Evolutionary conservation across 2,888 invertebrate genomes (phyloP), one percentile per base, ranked within the genome.

Genomic region (Allolobophora icterica): DNA sequence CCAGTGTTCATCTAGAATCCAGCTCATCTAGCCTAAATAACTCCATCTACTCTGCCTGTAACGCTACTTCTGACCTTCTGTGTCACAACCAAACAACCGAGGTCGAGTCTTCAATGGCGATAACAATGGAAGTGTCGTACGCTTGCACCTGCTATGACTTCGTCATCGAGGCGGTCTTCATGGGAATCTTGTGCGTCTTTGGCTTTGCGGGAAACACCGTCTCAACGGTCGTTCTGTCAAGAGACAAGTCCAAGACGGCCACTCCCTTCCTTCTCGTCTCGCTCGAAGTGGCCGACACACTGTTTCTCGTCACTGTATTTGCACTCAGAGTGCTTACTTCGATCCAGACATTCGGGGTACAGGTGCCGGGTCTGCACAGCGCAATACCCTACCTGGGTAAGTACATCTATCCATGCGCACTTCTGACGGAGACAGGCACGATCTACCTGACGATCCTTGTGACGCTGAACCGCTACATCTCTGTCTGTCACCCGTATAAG

Each of bases 191-290:
- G 24, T 93, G 93, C 71, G 38, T 92, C 17, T 91, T 93, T 83
- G 93, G 93, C 35, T 93, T 93, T 91, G 83, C 90, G n/a, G 93
- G 93, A 30, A 93, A 93, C 91, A 92, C 91, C 30, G 90, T 93
- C 33, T 93, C 93, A 21, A 92, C 93, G 90, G 58, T 93, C 38
- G 93, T 93, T 89, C 90, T 93, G 71, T 91, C 84, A 87, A 87
- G 90, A 35, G 93, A 93, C 91, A 91, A 91, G 83, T 92, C 92
- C 34, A 93, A 93, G 84, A 93, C 93, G 33, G 93, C 93, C 89
- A 93, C 93, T 8, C 93, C 93, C 17, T 93, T 93, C 91, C 92
- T 93, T 19, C 91, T 93, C 91, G 91, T 92, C 38, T 92, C 93
- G 2, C 91, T 93, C 6, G 93, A 92, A 83, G 58, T 93, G 17